phyloP scores from a whole-genome alignment of 37 sponge, comb jelly and placozoan genomes.

The Tethya wilhelma region DNA sequence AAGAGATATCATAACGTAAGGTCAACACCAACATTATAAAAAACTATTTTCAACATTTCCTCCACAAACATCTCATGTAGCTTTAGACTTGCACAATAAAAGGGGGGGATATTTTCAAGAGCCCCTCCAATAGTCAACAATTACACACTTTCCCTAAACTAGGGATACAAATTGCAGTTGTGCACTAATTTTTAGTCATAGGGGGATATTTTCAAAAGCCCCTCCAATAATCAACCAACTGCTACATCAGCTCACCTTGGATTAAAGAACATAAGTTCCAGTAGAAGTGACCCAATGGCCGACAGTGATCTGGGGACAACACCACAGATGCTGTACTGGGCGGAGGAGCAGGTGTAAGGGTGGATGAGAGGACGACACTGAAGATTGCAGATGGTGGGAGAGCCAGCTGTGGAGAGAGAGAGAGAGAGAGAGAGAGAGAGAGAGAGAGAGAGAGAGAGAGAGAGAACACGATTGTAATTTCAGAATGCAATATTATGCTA shows the following conservation, averaged over 20 bases:
- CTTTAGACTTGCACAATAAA: too few species aligned
- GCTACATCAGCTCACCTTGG: conserved; percentile 57
- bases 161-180: not conserved
- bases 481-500: too few species aligned
- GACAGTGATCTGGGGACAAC: conserved; percentile 47
- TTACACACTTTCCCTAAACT: not conserved
- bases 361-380: conserved; percentile 41
- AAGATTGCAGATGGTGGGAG: not conserved
- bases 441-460: not conserved
- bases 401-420: not conserved
- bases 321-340: conserved; percentile 39
- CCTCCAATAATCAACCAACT: too few species aligned
- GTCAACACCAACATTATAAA: too few species aligned
- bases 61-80: too few species aligned
- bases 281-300: conserved; percentile 34
- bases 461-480: too few species aligned
- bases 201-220: too few species aligned
- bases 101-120: too few species aligned
- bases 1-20: not conserved
- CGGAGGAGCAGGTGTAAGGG: conserved; percentile 48
- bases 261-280: conserved; percentile 61
- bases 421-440: not conserved
- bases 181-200: too few species aligned
- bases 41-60: too few species aligned
- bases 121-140: not conserved